phyloP scores from a whole-genome alignment of 2,888 invertebrate genomes.

The Zele albiditarsus region DNA sequence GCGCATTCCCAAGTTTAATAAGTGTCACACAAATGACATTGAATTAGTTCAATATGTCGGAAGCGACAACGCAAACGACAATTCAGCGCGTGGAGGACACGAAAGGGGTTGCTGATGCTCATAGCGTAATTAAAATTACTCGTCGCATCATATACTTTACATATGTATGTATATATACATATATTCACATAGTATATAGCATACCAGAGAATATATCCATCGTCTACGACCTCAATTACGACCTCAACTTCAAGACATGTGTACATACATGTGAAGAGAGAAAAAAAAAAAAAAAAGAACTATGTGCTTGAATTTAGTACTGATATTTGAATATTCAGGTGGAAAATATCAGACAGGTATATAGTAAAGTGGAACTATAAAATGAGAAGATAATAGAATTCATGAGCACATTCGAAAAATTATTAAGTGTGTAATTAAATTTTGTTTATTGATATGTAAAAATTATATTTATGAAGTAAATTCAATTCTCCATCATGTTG shows the following conservation, averaged over 20 bases:
- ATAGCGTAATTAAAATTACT: constrained; percentile 69
- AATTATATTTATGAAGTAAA: too few relatives aligned
- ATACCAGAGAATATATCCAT: not conserved
- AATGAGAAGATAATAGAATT: too few relatives aligned
- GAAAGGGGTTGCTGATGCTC: constrained; percentile 34
- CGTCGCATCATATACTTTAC: constrained; percentile 64
- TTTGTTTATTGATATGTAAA: too few relatives aligned
- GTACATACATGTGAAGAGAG: not conserved
- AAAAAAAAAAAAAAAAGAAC: not conserved
- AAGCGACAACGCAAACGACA: constrained; percentile 37
- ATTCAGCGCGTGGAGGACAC: constrained; percentile 49
- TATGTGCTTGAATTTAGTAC: not conserved
- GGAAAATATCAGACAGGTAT: too few relatives aligned
- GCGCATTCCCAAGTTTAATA: constrained; percentile 67
- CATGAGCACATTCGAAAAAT: too few relatives aligned
- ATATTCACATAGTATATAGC: not conserved
- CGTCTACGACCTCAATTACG: constrained; percentile 10
- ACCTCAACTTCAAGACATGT: not conserved
- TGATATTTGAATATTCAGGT: not conserved
- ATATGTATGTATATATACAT: constrained; percentile 36
- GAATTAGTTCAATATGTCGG: constrained; percentile 69
- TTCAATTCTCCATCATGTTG: too few relatives aligned
- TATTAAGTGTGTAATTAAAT: too few relatives aligned
- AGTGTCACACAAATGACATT: constrained; percentile 67
- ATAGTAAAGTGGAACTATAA: too few relatives aligned